These are phyloP conservation scores for Rhinichthys osculus DNA, from an alignment of 2,797 vertebrate species.

Conservation along the genomic window DNA sequence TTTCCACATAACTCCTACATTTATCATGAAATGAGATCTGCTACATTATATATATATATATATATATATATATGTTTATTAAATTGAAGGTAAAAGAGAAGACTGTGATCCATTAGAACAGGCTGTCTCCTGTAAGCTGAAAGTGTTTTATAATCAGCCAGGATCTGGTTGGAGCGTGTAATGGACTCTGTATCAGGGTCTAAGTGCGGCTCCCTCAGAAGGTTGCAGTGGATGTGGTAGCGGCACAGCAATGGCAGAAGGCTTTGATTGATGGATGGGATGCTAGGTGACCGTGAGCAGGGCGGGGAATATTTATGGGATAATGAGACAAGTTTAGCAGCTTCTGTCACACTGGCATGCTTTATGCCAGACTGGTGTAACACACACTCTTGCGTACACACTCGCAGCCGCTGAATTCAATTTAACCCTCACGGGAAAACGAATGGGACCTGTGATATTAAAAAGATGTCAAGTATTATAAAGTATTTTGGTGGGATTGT, in stretches of 20 bases:
- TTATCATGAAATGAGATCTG: neutral
- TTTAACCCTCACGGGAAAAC: slow-evolving; percentile 27
- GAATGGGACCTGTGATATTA: slow-evolving; percentile 45
- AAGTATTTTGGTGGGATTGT: slow-evolving; percentile 48
- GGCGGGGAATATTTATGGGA: slow-evolving; percentile 73
- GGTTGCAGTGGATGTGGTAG: slow-evolving; percentile 72
- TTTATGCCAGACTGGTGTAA: slow-evolving; percentile 22
- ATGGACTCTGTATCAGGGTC: slow-evolving; percentile 29
- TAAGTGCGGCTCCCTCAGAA: slow-evolving; percentile 54
- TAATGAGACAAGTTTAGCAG: slow-evolving; percentile 51
- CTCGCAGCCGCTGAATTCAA: slow-evolving; percentile 2
- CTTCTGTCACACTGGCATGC: slow-evolving; percentile 43
- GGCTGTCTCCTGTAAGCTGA: slow-evolving; percentile 26
- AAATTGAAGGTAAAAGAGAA: slow-evolving; percentile 35
- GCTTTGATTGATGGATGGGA: slow-evolving; percentile 78
- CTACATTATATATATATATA: neutral
- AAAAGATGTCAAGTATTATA: slow-evolving; percentile 56
- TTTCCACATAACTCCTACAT: slow-evolving; percentile 21
- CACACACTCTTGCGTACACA: slow-evolving; percentile 13
- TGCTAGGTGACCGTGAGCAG: slow-evolving; percentile 72
- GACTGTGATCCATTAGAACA: slow-evolving; percentile 28
- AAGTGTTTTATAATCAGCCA: slow-evolving; percentile 40
- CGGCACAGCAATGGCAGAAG: slow-evolving; percentile 62
- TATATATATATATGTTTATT: neutral
- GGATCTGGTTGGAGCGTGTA: slow-evolving; percentile 28